These are phyloP conservation scores for Heterochromis multidens DNA, from an alignment of 2,113 vertebrate species.

Conservation along the genomic window DNA sequence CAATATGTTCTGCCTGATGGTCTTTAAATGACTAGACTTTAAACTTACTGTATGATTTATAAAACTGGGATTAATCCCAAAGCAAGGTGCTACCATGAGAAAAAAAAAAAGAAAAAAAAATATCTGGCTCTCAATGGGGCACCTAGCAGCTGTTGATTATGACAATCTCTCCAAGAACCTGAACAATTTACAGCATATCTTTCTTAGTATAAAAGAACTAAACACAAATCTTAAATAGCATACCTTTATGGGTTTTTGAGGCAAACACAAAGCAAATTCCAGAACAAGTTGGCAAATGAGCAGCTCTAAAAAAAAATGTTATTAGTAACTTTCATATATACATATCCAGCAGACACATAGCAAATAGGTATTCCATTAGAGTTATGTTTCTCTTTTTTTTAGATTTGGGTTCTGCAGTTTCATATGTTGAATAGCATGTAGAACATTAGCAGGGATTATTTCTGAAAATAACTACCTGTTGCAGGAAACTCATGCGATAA, in stretches of 20 bases:
- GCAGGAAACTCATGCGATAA: background rate
- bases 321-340: background rate
- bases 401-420: background rate
- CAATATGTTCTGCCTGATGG: background rate
- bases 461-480: background rate
- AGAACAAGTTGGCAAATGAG: background rate
- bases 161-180: background rate
- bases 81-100: background rate
- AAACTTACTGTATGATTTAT: background rate
- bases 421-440: background rate
- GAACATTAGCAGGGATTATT: background rate
- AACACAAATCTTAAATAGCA: background rate
- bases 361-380: background rate
- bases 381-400: background rate
- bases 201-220: background rate
- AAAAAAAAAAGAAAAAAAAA: background rate
- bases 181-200: background rate
- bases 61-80: background rate
- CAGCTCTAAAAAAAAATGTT: background rate
- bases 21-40: background rate
- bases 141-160: background rate
- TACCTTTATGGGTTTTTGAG: background rate
- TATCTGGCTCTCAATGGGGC: background rate
- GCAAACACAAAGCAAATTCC: fast-evolving
- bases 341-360: background rate